phyloP scores from a whole-genome alignment of 2,113 vertebrate genomes.

The Promerops cafer region DNA sequence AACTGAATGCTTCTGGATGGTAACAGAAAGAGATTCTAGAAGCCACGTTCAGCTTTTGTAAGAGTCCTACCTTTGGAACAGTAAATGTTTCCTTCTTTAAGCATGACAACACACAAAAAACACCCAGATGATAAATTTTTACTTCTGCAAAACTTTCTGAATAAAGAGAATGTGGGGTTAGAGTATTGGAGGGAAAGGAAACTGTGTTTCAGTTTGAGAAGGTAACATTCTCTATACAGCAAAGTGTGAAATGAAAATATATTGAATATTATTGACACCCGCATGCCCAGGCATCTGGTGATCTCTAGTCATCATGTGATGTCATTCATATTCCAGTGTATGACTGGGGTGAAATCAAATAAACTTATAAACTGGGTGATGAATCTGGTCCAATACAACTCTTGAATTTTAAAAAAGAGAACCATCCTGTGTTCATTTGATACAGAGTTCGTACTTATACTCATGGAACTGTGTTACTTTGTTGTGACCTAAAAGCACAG shows the following conservation, averaged over 20 bases:
- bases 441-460: background rate
- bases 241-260: background rate
- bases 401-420: background rate
- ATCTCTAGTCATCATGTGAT: background rate
- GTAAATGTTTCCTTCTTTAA: conserved; percentile 83
- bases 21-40: conserved; percentile 79
- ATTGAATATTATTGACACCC: background rate
- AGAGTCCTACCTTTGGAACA: conserved; percentile 74
- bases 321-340: background rate
- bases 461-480: background rate
- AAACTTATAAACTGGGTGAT: background rate
- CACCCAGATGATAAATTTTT: conserved; percentile 79
- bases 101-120: conserved; percentile 84
- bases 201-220: background rate
- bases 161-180: background rate
- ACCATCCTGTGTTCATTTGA: background rate
- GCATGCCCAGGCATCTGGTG: background rate
- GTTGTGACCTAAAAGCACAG: background rate
- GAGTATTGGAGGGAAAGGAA: background rate
- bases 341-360: background rate
- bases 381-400: background rate
- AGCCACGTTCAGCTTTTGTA: conserved; percentile 77
- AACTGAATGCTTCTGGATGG: conserved; percentile 75
- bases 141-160: conserved; percentile 78
- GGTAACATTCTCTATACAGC: background rate